Conservation (phyloP, 1,140 invertebrate genomes). For the Cryptotermes secundus region DNA sequence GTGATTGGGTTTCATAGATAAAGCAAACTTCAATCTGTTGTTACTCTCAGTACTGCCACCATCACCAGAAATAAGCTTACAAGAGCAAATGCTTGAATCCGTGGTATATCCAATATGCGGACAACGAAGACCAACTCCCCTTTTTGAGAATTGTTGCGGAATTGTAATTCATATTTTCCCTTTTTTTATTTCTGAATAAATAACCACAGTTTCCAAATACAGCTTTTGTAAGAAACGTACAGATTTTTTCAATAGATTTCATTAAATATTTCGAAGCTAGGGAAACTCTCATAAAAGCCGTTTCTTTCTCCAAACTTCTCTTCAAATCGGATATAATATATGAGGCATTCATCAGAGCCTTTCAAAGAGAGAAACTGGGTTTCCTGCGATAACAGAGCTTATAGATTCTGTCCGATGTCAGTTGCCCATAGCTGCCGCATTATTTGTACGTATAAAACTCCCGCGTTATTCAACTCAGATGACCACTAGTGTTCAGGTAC, state of each 20-base stretch:
- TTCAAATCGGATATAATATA: constrained; percentile 10
- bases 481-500: neutral
- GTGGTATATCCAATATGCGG: neutral
- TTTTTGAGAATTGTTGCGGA: neutral
- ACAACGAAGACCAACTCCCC: neutral
- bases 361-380: neutral
- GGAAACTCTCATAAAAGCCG: neutral
- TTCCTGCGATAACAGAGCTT: neutral
- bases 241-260: neutral
- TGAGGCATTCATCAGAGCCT: neutral
- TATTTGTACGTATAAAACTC: neutral
- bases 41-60: too few species aligned
- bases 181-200: neutral
- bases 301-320: neutral
- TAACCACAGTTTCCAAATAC: neutral
- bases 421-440: neutral
- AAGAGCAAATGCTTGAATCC: too few species aligned
- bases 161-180: neutral
- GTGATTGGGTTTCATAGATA: too few species aligned
- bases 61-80: too few species aligned
- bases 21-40: too few species aligned
- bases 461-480: neutral
- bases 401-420: neutral
- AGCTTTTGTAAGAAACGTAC: neutral
- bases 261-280: neutral